Conservation (phyloP, 2,888 invertebrate species). For the Heliconius erato region DNA sequence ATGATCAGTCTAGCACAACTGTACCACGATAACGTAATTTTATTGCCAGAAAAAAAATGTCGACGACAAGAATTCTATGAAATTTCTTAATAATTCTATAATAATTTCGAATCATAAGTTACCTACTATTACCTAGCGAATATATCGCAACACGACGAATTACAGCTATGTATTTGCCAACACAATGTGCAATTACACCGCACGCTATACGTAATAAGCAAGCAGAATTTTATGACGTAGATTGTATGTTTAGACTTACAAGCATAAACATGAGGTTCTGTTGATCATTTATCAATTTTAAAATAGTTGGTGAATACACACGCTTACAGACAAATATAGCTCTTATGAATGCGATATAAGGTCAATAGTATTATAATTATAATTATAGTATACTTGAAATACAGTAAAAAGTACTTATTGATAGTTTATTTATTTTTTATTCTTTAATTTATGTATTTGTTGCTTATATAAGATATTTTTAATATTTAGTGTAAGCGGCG, state of each 20-base stretch:
- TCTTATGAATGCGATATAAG: not conserved
- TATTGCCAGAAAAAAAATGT: not conserved
- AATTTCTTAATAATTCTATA: not conserved
- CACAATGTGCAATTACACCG: slow-evolving; percentile 13
- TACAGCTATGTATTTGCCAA: not conserved
- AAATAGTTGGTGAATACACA: not conserved
- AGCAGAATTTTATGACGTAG: not conserved
- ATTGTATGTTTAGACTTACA: slow-evolving; percentile 14
- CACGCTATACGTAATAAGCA: not conserved
- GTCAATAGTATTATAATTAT: not conserved
- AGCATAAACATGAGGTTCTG: not conserved
- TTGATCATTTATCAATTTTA: not conserved
- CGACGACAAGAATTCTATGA: not conserved
- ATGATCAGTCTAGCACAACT: not conserved
- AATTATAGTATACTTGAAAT: not conserved
- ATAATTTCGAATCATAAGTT: not conserved
- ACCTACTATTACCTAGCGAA: not conserved
- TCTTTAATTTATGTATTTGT: not conserved
- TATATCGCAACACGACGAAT: not conserved
- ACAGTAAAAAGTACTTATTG: not conserved
- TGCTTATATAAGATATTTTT: not conserved
- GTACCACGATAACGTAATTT: not conserved
- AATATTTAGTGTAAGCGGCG: not conserved
- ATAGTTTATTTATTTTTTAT: not conserved
- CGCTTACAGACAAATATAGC: not conserved